Evolutionary conservation across 2,797 vertebrate species (phyloP).

Genomic region (Catharus ustulatus): DNA sequence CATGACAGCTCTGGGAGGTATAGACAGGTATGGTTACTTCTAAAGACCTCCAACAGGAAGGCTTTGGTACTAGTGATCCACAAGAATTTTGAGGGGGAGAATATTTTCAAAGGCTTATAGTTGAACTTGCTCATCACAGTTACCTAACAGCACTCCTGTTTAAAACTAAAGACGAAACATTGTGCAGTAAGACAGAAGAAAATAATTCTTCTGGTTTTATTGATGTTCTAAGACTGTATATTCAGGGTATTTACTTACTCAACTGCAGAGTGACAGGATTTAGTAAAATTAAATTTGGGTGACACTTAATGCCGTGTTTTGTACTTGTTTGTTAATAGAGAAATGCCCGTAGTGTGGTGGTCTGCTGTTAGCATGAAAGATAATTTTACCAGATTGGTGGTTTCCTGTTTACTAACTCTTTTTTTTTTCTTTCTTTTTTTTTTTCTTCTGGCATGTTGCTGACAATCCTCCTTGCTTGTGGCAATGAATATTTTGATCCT

Average conservation of each 20-base stretch:
- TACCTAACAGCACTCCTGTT: background rate
- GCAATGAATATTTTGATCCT: slow-evolving; percentile 70
- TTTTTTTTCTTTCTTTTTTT: slow-evolving; percentile 29
- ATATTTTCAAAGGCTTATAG: background rate
- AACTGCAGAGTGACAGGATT: background rate
- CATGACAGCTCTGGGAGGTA: background rate
- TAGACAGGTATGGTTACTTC: background rate
- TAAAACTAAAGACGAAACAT: background rate
- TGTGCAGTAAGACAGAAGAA: background rate
- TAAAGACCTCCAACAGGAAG: background rate
- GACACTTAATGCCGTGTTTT: background rate
- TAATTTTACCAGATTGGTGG: background rate
- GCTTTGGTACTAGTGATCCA: background rate
- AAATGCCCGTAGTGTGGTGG: background rate
- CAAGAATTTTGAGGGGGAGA: background rate
- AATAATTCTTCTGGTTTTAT: background rate
- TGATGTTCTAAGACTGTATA: background rate
- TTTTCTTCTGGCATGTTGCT: slow-evolving; percentile 65
- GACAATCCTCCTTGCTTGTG: slow-evolving; percentile 67
- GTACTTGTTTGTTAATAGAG: background rate
- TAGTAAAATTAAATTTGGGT: background rate
- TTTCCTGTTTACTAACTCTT: slow-evolving; percentile 62
- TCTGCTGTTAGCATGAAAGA: slow-evolving; percentile 13
- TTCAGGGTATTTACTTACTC: background rate
- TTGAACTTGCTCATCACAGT: background rate